These are phyloP conservation scores for Lepidonotus clava DNA, from an alignment of 2,888 invertebrate species.

Conservation along the genomic window DNA sequence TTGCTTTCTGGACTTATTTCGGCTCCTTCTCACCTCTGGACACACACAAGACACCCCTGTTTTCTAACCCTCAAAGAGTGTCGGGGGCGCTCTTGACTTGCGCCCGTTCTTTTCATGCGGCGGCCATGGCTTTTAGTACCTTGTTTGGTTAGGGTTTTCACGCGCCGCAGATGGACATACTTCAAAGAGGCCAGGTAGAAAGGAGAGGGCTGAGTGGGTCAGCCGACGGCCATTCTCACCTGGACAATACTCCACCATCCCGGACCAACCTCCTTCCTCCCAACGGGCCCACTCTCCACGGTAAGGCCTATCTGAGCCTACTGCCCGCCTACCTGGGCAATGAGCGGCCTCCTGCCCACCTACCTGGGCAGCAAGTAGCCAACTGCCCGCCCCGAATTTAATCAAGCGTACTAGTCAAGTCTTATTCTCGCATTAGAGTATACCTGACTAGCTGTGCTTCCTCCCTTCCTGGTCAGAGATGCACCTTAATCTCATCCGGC, in stretches of 20 bases:
- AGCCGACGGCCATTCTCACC: constrained; percentile 21
- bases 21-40: background rate
- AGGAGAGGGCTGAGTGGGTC: background rate
- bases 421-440: background rate
- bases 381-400: background rate
- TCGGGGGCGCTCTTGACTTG: background rate
- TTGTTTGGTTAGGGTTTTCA: constrained; percentile 17
- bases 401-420: background rate
- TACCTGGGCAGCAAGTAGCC: background rate
- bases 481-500: background rate
- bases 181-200: background rate
- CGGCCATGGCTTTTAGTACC: constrained; percentile 1
- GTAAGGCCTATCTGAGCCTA: too few relatives aligned
- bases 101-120: background rate
- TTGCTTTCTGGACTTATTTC: background rate
- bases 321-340: background rate
- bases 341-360: background rate
- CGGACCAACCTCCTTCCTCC: too few relatives aligned
- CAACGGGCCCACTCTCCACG: too few relatives aligned
- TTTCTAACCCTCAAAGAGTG: background rate
- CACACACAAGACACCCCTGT: background rate
- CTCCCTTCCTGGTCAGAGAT: background rate
- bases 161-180: constrained; percentile 5
- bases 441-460: background rate
- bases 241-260: background rate